Evolutionary conservation across 2,113 vertebrate genomes (phyloP), one percentile per base, ranked within the genome.

Genomic region (Nyctereutes procyonoides): DNA sequence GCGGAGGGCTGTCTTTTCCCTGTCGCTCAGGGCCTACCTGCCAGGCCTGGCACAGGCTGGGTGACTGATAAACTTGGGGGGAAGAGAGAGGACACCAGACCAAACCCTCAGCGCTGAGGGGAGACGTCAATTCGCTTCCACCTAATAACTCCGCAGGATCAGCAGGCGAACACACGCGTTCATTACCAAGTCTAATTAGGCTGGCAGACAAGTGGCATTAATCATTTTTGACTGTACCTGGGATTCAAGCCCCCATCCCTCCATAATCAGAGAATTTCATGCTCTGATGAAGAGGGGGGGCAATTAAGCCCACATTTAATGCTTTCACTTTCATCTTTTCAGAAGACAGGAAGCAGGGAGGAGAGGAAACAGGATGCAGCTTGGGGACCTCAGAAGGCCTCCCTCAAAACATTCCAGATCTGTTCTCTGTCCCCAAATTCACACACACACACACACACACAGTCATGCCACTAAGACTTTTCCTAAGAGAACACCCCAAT

Each of bases 111-210:
- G 58, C 8, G 73, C 65, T 13, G 87, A 80, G 53, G 67, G 90
- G 38, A 74, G 77, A 79, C 82, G 96, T 85, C 97, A 90, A 67
- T 65, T 74, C 84, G 7, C 81, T 86, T 77, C 88, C 94, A 85
- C 74, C 90, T 79, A 84, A 55, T 83, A 95, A 73, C 65, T 19
- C 48, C 1, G 3, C 82, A 43, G 96, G 86, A 95, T 84, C 90
- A 13, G 95, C 90, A 81, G 77, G 90, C 38, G 56, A 93, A 88
- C 86, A 87, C 92, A 96, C 94, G 65, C 43, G 9, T 79, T 96
- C 92, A 97, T 98, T 97, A 97, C 96, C 97, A 97, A 98, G 96
- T 97, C 94, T 97, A 98, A 98, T 97, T 92, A 97, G 95, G 56
- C 95, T 56, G 90, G 96, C 81, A 96, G 96, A 97, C 95, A 96